Evolutionary conservation across 1,140 invertebrate species (phyloP).

Genomic region (Drosophila punjabiensis): DNA sequence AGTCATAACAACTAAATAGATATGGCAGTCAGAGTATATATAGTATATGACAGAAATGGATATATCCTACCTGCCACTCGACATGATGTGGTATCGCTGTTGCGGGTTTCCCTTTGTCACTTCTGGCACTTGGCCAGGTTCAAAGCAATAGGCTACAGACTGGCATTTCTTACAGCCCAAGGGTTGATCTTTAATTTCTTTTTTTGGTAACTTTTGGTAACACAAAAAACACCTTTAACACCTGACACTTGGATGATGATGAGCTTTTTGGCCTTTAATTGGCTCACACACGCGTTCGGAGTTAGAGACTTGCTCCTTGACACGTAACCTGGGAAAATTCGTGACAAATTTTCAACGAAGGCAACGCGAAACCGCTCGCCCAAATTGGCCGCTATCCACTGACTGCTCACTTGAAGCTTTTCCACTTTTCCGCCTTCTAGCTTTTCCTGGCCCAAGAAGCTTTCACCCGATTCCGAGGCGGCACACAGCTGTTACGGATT

Average conservation of each 20-base stretch:
- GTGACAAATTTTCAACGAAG: slow-evolving; percentile 8
- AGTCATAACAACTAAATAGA: slow-evolving; percentile 50
- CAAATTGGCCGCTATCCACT: slow-evolving; percentile 71
- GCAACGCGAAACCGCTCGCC: slow-evolving; percentile 39
- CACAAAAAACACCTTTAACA: slow-evolving; percentile 12
- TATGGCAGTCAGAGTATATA: slow-evolving; percentile 11
- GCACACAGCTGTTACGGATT: slow-evolving; percentile 40
- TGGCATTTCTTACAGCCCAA: slow-evolving; percentile 17
- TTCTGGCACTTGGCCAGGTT: slow-evolving; percentile 65
- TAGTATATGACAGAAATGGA: slow-evolving; percentile 15
- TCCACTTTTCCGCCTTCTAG: slow-evolving; percentile 44
- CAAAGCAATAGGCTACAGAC: slow-evolving; percentile 8
- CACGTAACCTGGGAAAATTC: slow-evolving; percentile 35
- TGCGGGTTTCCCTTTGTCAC: slow-evolving; percentile 19
- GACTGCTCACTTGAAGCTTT: slow-evolving; percentile 75
- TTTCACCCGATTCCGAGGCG: slow-evolving; percentile 37
- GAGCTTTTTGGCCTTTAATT: slow-evolving; percentile 36
- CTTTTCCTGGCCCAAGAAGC: slow-evolving; percentile 42
- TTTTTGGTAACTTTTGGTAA: neutral
- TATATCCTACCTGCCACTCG: slow-evolving; percentile 70
- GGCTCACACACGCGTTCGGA: slow-evolving; percentile 9
- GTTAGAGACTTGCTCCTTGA: slow-evolving; percentile 33
- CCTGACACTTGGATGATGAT: slow-evolving; percentile 30
- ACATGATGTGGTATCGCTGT: slow-evolving; percentile 41
- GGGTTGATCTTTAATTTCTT: slow-evolving; percentile 16